phyloP scores from a whole-genome alignment of 2,888 invertebrate genomes.

The Oxytorus armatus region DNA sequence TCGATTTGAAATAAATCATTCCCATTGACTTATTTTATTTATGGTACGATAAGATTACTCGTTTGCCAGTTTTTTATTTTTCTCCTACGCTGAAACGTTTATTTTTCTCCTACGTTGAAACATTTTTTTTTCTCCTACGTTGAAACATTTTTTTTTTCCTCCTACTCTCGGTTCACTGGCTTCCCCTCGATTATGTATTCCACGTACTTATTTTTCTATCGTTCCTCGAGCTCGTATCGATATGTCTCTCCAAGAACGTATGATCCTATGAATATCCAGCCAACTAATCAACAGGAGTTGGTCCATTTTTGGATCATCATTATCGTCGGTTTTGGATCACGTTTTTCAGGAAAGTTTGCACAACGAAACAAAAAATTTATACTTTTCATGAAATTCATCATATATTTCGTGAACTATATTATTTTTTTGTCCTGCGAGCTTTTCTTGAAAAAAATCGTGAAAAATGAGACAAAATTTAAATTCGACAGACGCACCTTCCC shows the following conservation, averaged over 20 bases:
- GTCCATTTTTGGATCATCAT: too few relatives aligned
- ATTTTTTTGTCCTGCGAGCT: too few relatives aligned
- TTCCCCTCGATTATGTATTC: not conserved
- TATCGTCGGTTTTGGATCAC: too few relatives aligned
- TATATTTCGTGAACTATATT: too few relatives aligned
- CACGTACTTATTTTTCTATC: not conserved
- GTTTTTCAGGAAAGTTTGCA: too few relatives aligned
- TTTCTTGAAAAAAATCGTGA: too few relatives aligned
- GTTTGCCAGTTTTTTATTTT: conserved; percentile 10
- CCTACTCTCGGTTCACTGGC: conserved; percentile 19
- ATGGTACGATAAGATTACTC: conserved; percentile 24
- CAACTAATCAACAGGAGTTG: too few relatives aligned
- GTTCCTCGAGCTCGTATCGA: not conserved
- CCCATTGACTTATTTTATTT: conserved; percentile 35
- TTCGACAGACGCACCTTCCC: too few relatives aligned
- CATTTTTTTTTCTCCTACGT: conserved; percentile 8
- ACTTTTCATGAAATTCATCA: too few relatives aligned
- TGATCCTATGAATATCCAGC: not conserved
- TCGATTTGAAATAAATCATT: conserved; percentile 43
- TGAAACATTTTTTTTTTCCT: not conserved
- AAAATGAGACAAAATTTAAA: too few relatives aligned
- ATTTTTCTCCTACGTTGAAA: too few relatives aligned
- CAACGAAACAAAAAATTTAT: too few relatives aligned
- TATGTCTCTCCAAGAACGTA: not conserved
- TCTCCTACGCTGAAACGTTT: not conserved